A percentile compares a stretch with the other conserved stretches of the same genome.
phyloP scores from a whole-genome alignment of 1,140 invertebrate species.

The Uloborus diversus region DNA sequence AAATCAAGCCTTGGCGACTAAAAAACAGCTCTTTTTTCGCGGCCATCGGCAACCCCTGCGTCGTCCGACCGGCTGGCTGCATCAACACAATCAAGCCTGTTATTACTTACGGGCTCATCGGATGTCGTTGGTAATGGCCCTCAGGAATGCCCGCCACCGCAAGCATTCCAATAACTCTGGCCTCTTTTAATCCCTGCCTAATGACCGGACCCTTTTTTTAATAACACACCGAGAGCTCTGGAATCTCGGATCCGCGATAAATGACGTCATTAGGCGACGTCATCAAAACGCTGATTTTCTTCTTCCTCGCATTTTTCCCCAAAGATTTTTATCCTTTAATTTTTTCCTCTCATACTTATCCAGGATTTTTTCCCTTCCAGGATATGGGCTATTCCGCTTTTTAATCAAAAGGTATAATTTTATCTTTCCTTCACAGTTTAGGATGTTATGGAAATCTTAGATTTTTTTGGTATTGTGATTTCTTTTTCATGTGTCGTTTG shows the following conservation, averaged over 20 bases:
- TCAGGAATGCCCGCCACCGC: conserved; percentile 28
- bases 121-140: conserved; percentile 37
- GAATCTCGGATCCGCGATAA: conserved; percentile 14
- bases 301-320: conserved; percentile 5
- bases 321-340: neutral
- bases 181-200: conserved; percentile 45
- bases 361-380: neutral
- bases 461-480: no score
- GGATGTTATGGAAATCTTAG: conserved; percentile 5
- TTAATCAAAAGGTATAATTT: conserved; percentile 42
- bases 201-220: conserved; percentile 4
- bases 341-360: neutral
- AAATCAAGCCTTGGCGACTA: no score
- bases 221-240: neutral
- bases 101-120: conserved; percentile 47
- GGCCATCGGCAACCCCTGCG: conserved; percentile 14
- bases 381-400: neutral
- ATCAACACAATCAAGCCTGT: conserved; percentile 41
- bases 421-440: neutral
- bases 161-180: conserved; percentile 51
- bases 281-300: conserved; percentile 52
- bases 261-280: conserved; percentile 52
- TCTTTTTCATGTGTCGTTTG: no score
- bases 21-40: neutral
- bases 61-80: conserved; percentile 42